Percentiles rank a stretch among this genome's conserved stretches.
phyloP scores from a whole-genome alignment of 2,888 invertebrate species.

The Stegana nigrithorax region DNA sequence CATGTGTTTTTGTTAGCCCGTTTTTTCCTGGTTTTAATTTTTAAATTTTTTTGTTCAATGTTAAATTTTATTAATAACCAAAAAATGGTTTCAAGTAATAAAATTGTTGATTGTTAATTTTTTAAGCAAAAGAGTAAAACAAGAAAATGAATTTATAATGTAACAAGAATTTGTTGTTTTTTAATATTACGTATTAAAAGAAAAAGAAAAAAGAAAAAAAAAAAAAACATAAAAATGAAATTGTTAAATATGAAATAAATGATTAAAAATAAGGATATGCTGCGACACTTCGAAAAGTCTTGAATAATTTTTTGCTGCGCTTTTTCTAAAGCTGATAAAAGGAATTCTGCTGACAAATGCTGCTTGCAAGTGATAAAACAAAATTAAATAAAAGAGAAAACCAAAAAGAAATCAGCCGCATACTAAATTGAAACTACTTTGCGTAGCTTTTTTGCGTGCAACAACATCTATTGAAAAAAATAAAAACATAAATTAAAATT shows the following conservation, averaged over 20 bases:
- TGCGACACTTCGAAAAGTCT: background rate
- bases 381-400: slow-evolving; percentile 19
- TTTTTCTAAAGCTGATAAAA: background rate
- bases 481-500: too few species aligned
- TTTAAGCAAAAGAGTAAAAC: slow-evolving; percentile 42
- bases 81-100: slow-evolving; percentile 67
- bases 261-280: slow-evolving; percentile 2
- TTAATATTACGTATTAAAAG: slow-evolving; percentile 32
- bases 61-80: slow-evolving; percentile 28
- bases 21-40: too few species aligned
- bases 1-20: background rate
- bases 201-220: slow-evolving; percentile 37
- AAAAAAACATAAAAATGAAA: slow-evolving; percentile 56
- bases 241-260: slow-evolving; percentile 62
- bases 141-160: slow-evolving; percentile 38
- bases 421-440: too few species aligned
- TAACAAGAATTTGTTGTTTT: slow-evolving; percentile 30
- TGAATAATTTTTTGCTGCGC: slow-evolving; percentile 22
- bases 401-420: slow-evolving; percentile 18
- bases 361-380: background rate
- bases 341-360: slow-evolving; percentile 50
- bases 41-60: too few species aligned
- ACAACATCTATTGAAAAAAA: too few species aligned
- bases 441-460: too few species aligned
- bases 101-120: slow-evolving; percentile 69